Base-by-base conservation (phyloP, 2,797 vertebrate species). In the Phaenicophaeus curvirostris region DNA sequence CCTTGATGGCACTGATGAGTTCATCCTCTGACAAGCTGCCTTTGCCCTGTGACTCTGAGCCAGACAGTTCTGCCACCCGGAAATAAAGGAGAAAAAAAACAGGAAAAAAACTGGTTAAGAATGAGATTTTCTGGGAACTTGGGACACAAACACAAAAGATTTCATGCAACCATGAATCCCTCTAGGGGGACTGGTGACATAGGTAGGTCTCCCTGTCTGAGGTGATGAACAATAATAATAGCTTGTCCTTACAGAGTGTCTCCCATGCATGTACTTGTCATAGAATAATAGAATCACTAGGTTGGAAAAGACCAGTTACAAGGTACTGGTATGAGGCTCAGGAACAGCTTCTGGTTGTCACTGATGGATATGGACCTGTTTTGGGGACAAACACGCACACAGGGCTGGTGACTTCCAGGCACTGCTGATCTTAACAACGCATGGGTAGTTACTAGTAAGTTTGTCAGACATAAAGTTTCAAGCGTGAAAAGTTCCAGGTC, bases 21-120 rank as follows among this genome's bases (percentile, higher is more conserved):
- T 99, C 99, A 14, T 98, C 98, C 82, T 98, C 96, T 0, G 98
- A 99, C 61, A 98, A 96, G 93, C 98, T 98, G 97, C 98, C 98
- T 95, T 98, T 98, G 88, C 98, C 98, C 90, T 98, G 98, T 2
- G 98, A 98, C 68, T 98, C 97, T 13, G 98, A 98, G 35, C 98
- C 98, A 2, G 98, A 98, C 23, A 98, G 98, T 96, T 99, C 99
- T 99, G 98, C 90, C 95, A 44, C 83, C 33, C 88, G 25, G 89
- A 97, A 92, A 91, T 68, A 54, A 31, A 81, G 7, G 57, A 33
- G 55, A 8, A 24, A 27, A 37, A n/a, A 39, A 68, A 37, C 15
- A 16, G 59, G 25, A 33, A 59, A 39, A 31, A 44, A n/a, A 21
- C n/a, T 1, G 3, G 14, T 81, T 81, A 24, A 63, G 17, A 76